Evolutionary conservation across 2,888 invertebrate genomes (phyloP), one percentile per base, ranked within the genome.

Genomic region (Actias luna): DNA sequence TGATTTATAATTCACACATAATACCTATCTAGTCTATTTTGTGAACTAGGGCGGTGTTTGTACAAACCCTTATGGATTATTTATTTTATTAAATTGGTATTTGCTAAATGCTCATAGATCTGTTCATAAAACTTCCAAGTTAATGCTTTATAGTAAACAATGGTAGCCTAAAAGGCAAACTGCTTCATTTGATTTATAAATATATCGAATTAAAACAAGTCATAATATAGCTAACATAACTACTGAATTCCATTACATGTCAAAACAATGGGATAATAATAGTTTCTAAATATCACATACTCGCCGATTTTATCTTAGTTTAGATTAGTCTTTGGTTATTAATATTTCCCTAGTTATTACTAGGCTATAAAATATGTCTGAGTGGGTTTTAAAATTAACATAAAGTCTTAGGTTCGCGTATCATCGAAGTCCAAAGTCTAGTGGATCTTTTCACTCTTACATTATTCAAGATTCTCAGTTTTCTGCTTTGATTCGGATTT

Each of bases 1-100:
- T 50, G 25, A 50, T 50, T 50, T 50, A 50, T 50, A 50, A 50
- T 50, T 50, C 46, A 50, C 46, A 25, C 46, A 50, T 50, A 22
- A 50, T 50, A 50, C 46, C 22, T 12, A 50, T 50, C 46, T 50
- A 50, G 46, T 50, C 46, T 50, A 25, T 50, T 50, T 22, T 25
- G 22, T 50, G 46, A 25, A 12, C 46, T 50, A 50, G 46, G 25
- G 22, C 46, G 22, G 12, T 12, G 46, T 50, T 50, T 50, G 46
- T 50, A 25, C 25, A 50, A 25, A 25, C 46, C 46, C 46, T 50
- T 50, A 25, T 22, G 46, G 22, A 50, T 50, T 50, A 50, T 50
- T 50, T 25, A 50, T 50, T 50, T 4, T 10, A 50, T 50, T 50
- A 50, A 50, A 50, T 50, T 50, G 22, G 18, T 42, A 42, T 8